Conservation (phyloP, 2,113 vertebrate genomes). For the Ariopsis seemanni region DNA sequence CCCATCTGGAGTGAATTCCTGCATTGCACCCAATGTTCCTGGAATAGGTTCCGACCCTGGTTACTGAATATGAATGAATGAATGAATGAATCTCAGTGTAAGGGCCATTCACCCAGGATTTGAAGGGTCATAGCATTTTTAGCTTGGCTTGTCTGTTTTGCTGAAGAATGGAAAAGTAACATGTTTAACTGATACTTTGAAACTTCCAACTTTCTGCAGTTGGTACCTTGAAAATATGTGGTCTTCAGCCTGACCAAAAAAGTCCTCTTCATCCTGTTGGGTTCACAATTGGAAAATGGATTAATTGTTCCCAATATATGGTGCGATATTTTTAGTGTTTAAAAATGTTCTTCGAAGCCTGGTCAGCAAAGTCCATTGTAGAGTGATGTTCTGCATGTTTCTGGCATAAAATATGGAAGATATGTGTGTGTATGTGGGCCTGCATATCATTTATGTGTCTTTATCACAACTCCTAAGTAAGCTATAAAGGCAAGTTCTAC, state of each 20-base stretch:
- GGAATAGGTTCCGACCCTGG: neutral
- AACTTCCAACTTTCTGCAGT: neutral
- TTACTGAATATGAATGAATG: neutral
- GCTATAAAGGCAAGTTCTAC: neutral
- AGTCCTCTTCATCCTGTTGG: neutral
- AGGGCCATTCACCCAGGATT: neutral
- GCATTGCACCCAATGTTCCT: neutral
- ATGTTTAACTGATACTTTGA: neutral
- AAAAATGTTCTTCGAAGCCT: conserved; percentile 26
- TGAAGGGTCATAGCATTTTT: neutral
- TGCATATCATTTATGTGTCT: conserved; percentile 4
- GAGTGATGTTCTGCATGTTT: conserved; percentile 36
- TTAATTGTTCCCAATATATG: too few species aligned
- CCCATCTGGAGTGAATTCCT: neutral
- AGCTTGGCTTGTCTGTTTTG: neutral
- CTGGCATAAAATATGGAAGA: neutral
- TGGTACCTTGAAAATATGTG: neutral
- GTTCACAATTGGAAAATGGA: neutral
- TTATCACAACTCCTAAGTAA: neutral
- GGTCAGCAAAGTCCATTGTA: conserved; percentile 49
- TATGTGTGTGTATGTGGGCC: conserved; percentile 4
- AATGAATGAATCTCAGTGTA: neutral
- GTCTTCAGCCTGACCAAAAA: neutral
- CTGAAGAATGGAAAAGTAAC: neutral
- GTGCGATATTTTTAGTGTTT: neutral